These are phyloP conservation scores for Drosophila mojavensis DNA, from an alignment of 1,140 invertebrate species.

Conservation along the genomic window DNA sequence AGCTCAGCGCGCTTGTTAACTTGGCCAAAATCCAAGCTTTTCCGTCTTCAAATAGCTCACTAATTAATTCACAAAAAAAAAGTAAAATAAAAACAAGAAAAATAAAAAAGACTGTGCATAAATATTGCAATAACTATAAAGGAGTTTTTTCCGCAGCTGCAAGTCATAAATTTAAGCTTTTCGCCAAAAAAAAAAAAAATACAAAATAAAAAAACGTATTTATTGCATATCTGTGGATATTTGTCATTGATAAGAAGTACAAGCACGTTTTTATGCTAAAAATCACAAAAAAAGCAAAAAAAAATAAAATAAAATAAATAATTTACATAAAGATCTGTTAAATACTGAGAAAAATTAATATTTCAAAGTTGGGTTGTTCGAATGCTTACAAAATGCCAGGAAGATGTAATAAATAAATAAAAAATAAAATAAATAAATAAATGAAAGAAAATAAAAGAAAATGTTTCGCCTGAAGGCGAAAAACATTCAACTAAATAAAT, in stretches of 20 bases:
- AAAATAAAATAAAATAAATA: neutral
- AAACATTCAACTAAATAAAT: too few relatives aligned
- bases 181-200: constrained; percentile 15
- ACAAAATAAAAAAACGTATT: constrained; percentile 32
- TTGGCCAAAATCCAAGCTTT: constrained; percentile 24
- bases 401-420: too few relatives aligned
- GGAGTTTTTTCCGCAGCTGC: constrained; percentile 52
- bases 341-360: too few relatives aligned
- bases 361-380: too few relatives aligned
- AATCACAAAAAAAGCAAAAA: neutral
- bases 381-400: neutral
- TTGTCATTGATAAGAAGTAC: constrained; percentile 7
- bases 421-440: too few relatives aligned
- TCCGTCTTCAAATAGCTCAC: constrained; percentile 23
- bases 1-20: constrained; percentile 33
- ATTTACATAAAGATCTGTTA: neutral
- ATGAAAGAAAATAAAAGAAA: too few relatives aligned
- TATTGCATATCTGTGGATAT: constrained; percentile 29
- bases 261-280: constrained; percentile 2
- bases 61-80: constrained; percentile 26
- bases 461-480: too few relatives aligned
- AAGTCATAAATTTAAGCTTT: constrained; percentile 54
- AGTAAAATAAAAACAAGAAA: too few relatives aligned
- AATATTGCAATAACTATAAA: constrained; percentile 30
- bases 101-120: constrained; percentile 4